Evolutionary conservation across 2,797 vertebrate species (phyloP), one percentile per base, ranked within the genome.

Genomic region (Podarcis lilfordi): DNA sequence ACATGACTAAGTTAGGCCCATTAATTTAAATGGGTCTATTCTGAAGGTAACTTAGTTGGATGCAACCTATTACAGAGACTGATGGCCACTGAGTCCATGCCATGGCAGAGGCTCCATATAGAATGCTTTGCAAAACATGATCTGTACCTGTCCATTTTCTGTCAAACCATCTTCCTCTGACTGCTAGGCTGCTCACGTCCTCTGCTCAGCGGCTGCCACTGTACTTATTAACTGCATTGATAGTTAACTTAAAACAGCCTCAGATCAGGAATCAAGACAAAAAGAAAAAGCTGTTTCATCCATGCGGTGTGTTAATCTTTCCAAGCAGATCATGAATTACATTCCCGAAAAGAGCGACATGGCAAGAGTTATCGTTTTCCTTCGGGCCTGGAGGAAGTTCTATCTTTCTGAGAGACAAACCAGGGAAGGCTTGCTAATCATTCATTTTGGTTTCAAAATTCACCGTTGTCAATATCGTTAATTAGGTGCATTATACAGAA

Each of bases 221-320:
- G 10, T 68, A 43, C 10, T 83, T 21, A 64, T 27, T 68, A 35
- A 32, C 78, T 75, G 1, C 81, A 75, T 37, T 76, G 71, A 55
- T 8, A 76, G 37, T 86, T 93, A 91, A 4, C n/a, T 71, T 71
- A 71, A 71, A 71, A 69, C 64, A 83, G 43, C 23, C 43, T 90
- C 90, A 89, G 25, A 66, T 75, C 15, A 89, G 37, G 72, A 55
- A 80, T 85, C 43, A 50, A 29, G 75, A 76, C 10, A 91, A 93
- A 92, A 94, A 95, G 90, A 93, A 91, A 95, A 94, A 87, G 27
- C 21, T 88, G 76, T 93, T 27, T 89, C 32, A 86, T 64, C 80
- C 83, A 37, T 27, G 25, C 86, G 71, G 3, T 80, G 27, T 45
- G 35, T 93, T 93, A 88, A 84, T 90, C 79, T 68, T 82, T 93